Evolutionary conservation across 2,888 invertebrate genomes (phyloP), one percentile per base, ranked within the genome.

Genomic region (Kryphioiulus occultus): DNA sequence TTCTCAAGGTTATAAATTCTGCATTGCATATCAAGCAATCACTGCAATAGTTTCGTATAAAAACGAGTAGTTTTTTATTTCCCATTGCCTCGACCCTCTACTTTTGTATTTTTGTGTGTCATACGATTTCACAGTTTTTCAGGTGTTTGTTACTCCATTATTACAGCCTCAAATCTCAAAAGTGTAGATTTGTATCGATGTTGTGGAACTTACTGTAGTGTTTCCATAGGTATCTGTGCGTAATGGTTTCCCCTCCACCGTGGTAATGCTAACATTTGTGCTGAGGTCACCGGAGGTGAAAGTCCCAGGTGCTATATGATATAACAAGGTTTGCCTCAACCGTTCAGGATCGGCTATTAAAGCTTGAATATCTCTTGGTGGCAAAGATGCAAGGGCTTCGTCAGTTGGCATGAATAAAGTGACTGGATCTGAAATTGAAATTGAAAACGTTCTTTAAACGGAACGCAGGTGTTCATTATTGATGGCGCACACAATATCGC

Each of bases 221-320:
- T 87, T 87, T 30, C 85, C 59, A 59, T 47, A 85, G 5, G 85
- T 35, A 84, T 87, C 87, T 44, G 87, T 85, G 30, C 59, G 83
- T 53, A 87, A 47, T 30, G 87, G 87, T 85, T 87, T 83, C 44
- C 87, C 87, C 47, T 87, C 84, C 30, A 87, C 87, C 32, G 87
- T 87, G n/a, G 85, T 87, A 47, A 87, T 87, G 85, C 84, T 87
- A 44, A 85, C 85, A 85, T 87, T 87, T 32, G 30, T 35, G 47
- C 53, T 87, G 84, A 87, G 85, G 32, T 85, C 84, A 44, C 84
- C n/a, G 44, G 87, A 87, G 44, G 87, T 88, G 30, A 89, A 89
- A 4, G 90, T 90, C 12, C 90, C 90, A 9, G 89, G 90, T 26
- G 90, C 90, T 10, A 92, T 90, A 89, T 92, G 92, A 89, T 91